phyloP scores from a whole-genome alignment of 2,888 invertebrate species.

The Nephrocerus scutellatus region DNA sequence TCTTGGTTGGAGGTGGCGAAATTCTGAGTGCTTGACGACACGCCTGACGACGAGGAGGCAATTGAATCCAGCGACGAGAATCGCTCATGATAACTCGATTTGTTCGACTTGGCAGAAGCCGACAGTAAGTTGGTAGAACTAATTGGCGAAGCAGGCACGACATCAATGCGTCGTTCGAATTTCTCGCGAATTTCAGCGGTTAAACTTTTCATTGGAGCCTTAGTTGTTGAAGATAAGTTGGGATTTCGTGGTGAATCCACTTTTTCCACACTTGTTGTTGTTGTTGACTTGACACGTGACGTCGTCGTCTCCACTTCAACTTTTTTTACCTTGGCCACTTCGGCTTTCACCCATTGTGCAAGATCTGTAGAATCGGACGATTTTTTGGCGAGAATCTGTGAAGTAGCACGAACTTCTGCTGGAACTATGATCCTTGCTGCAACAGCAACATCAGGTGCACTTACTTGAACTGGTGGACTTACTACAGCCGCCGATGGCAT shows the following conservation, averaged over 20 bases:
- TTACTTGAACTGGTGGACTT: conserved; percentile 12
- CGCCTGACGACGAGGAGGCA: conserved; percentile 46
- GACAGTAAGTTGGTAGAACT: conserved; percentile 16
- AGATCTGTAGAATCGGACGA: conserved; percentile 26
- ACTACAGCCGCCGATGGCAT: not conserved
- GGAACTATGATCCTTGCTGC: conserved; percentile 7
- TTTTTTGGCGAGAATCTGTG: conserved; percentile 18
- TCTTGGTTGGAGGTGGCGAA: conserved; percentile 43
- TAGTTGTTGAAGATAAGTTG: not conserved
- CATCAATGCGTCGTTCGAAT: conserved; percentile 38
- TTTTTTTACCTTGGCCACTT: conserved; percentile 34
- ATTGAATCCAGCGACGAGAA: conserved; percentile 47
- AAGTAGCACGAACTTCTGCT: not conserved
- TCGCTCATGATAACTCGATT: conserved; percentile 39
- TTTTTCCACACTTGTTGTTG: conserved; percentile 15
- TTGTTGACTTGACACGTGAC: conserved; percentile 16
- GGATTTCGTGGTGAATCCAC: conserved; percentile 8
- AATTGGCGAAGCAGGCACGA: conserved; percentile 21
- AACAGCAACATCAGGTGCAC: conserved; percentile 26
- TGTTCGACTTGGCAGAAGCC: conserved; percentile 18
- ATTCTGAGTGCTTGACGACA: conserved; percentile 45
- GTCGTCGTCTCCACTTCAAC: conserved; percentile 22
- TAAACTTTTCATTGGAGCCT: conserved; percentile 21
- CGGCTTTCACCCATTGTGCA: conserved; percentile 38
- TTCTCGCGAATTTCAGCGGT: conserved; percentile 46